Conservation (phyloP, 2,888 invertebrate species). For the Phasia obesa region DNA sequence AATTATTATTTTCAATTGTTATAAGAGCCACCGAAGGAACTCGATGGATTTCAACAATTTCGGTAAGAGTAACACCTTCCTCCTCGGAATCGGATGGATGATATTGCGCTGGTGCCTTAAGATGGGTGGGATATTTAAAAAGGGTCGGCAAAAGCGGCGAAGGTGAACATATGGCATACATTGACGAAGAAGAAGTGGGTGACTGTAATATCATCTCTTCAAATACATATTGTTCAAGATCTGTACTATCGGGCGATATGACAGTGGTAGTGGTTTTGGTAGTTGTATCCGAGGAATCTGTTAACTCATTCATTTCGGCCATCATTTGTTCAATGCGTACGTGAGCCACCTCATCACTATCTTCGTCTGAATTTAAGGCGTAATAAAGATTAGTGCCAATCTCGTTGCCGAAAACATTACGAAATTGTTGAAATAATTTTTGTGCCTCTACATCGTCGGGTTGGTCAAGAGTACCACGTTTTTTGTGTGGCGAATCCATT, state of each 20-base stretch:
- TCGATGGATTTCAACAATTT: slow-evolving; percentile 76
- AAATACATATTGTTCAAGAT: slow-evolving; percentile 28
- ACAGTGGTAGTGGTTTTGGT: slow-evolving; percentile 68
- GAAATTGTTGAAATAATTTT: slow-evolving; percentile 76
- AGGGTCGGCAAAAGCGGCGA: slow-evolving; percentile 71
- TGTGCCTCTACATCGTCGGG: slow-evolving; percentile 56
- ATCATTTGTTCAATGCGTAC: slow-evolving; percentile 77
- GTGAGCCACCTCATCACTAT: slow-evolving; percentile 73
- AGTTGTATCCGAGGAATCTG: slow-evolving; percentile 63
- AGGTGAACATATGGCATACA: slow-evolving; percentile 78
- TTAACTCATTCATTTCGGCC: slow-evolving; percentile 75
- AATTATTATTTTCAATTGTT: slow-evolving; percentile 62
- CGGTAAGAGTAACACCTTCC: slow-evolving; percentile 75
- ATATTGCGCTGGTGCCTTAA: slow-evolving; percentile 37
- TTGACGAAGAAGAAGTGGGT: slow-evolving; percentile 76
- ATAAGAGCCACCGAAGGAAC: slow-evolving; percentile 55
- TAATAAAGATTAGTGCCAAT: slow-evolving; percentile 75
- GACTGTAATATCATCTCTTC: slow-evolving; percentile 57
- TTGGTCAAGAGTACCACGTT: slow-evolving; percentile 46
- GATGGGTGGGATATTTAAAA: slow-evolving; percentile 53
- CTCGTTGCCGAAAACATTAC: slow-evolving; percentile 75
- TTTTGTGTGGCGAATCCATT: slow-evolving; percentile 47
- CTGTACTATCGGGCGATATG: slow-evolving; percentile 60
- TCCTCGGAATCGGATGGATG: slow-evolving; percentile 68
- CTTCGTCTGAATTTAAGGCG: slow-evolving; percentile 73